Evolutionary conservation across 2,113 vertebrate species (phyloP).

Genomic region (Alexandromys fortis): DNA sequence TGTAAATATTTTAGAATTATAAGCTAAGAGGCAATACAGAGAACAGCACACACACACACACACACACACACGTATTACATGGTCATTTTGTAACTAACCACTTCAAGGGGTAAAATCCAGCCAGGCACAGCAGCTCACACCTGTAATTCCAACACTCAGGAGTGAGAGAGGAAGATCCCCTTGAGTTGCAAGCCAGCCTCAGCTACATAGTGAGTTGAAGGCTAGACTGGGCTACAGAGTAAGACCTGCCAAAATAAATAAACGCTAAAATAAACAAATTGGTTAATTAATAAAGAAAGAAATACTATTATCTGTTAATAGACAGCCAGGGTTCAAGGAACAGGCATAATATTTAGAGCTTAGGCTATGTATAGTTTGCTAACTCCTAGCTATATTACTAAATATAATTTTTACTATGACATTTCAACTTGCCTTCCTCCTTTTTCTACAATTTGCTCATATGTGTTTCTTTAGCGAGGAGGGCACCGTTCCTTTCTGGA

Average conservation of each 20-base stretch:
- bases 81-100: constrained; percentile 30
- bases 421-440: constrained; percentile 19
- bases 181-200: not conserved
- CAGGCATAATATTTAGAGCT: not conserved
- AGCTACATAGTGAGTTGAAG: not conserved
- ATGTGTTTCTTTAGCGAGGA: not conserved
- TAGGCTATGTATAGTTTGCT: not conserved
- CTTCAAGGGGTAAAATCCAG: constrained; percentile 28
- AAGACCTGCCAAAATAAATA: not conserved
- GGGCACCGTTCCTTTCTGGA: not conserved
- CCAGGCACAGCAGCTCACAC: not conserved
- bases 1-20: constrained; percentile 30
- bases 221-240: not conserved
- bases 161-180: not conserved
- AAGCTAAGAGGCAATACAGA: not conserved
- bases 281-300: not conserved
- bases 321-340: not conserved
- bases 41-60: no score
- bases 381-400: not conserved
- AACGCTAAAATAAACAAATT: not conserved
- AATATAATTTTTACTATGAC: constrained; percentile 19
- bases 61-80: not conserved
- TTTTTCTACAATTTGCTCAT: constrained; percentile 23
- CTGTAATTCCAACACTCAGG: not conserved
- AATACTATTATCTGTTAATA: not conserved